Evolutionary conservation across 2,797 vertebrate species (phyloP).

Genomic region (Rhinophrynus dorsalis): DNA sequence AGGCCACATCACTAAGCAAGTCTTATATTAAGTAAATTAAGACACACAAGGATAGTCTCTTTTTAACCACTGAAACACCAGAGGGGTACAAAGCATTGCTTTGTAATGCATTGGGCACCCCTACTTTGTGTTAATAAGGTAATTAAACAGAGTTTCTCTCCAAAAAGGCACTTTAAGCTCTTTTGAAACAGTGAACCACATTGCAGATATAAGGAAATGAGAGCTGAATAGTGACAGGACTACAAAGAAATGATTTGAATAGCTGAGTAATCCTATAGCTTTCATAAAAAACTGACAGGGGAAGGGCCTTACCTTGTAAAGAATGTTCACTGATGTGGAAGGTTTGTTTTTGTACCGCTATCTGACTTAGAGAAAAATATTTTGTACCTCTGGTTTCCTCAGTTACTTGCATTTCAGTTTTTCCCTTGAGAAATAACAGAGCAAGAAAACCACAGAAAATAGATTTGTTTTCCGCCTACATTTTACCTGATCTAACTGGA

Average conservation of each 20-base stretch:
- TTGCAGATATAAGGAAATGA: slow-evolving; percentile 8
- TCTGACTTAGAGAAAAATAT: background rate
- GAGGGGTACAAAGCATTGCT: too few relatives aligned
- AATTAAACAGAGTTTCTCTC: too few relatives aligned
- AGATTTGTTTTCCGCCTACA: background rate
- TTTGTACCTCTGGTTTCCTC: slow-evolving; percentile 1
- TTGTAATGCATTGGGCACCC: too few relatives aligned
- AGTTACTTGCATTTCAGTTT: slow-evolving; percentile 3
- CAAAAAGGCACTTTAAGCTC: slow-evolving; percentile 18
- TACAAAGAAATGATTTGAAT: slow-evolving; percentile 23
- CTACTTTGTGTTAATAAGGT: too few relatives aligned
- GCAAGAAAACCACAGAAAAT: slow-evolving; percentile 1
- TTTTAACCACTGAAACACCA: too few relatives aligned
- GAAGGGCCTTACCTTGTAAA: slow-evolving; percentile 8
- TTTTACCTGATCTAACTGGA: background rate
- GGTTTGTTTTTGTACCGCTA: background rate
- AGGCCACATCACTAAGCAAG: too few relatives aligned
- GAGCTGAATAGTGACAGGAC: slow-evolving; percentile 14
- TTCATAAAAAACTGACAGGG: slow-evolving; percentile 1
- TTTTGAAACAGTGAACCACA: slow-evolving; percentile 23
- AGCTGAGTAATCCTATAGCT: slow-evolving; percentile 10
- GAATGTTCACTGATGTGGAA: background rate
- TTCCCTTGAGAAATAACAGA: background rate
- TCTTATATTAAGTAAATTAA: too few relatives aligned
- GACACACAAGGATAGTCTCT: too few relatives aligned